A percentile compares a stretch with the other conserved stretches of the same genome.
Conservation (phyloP, 2,113 vertebrate genomes). For the Neolamprologus toae region DNA sequence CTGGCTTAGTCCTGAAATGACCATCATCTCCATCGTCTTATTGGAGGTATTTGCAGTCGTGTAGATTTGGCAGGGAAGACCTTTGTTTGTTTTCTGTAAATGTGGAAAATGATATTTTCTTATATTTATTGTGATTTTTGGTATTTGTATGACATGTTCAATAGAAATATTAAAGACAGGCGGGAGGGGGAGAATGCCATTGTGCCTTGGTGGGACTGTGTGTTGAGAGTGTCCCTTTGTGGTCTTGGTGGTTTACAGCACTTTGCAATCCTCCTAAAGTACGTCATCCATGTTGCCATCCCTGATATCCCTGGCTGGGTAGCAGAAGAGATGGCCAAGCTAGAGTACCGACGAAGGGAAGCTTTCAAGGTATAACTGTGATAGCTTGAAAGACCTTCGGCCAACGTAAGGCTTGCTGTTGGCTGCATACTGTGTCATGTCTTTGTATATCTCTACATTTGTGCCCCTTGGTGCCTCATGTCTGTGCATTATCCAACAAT, state of each 20-base stretch:
- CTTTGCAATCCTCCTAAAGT: slow-evolving; percentile 89
- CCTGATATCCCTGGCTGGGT: slow-evolving; percentile 92
- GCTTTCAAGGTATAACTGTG: slow-evolving; percentile 85
- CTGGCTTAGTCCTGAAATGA: slow-evolving; percentile 90
- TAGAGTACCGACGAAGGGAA: slow-evolving; percentile 89
- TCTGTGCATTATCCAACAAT: neutral
- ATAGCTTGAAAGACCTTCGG: slow-evolving; percentile 62
- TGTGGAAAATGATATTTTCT: neutral
- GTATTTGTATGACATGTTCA: neutral
- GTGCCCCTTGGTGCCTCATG: neutral
- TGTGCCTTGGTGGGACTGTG: slow-evolving; percentile 4
- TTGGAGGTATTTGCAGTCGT: slow-evolving; percentile 77
- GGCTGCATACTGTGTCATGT: neutral
- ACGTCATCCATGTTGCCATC: slow-evolving; percentile 87
- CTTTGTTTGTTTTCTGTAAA: neutral
- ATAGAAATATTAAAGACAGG: neutral
- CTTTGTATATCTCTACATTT: neutral
- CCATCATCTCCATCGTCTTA: slow-evolving; percentile 90
- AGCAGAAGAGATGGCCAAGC: slow-evolving; percentile 92
- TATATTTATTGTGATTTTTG: neutral
- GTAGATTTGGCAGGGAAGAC: neutral
- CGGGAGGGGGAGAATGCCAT: neutral
- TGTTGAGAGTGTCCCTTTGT: slow-evolving; percentile 50
- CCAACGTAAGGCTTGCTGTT: slow-evolving; percentile 4
- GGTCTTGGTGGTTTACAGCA: slow-evolving; percentile 74